Evolutionary conservation across 2,888 invertebrate genomes (phyloP), one percentile per base, ranked within the genome.

Genomic region (Euproctis similis): DNA sequence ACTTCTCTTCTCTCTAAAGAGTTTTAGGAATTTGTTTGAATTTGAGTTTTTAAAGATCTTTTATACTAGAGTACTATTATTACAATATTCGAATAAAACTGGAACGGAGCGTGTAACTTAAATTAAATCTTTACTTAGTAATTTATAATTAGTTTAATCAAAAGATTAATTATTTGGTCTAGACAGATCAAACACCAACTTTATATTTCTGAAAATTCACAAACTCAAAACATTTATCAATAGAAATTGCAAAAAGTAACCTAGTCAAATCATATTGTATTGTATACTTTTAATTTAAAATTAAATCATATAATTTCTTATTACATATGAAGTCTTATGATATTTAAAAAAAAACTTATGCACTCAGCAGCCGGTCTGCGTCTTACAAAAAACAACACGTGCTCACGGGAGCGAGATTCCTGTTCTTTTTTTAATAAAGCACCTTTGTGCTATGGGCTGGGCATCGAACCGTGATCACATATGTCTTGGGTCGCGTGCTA

Each of bases 391-490:
- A 61, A 62, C 35, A 35, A 45, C 59, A 50, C 57, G 61, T 69
- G 70, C 56, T 51, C 64, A 68, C 35, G 54, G 53, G 53, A 64
- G 59, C 70, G 65, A 45, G 58, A 42, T 55, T 72, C 71, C 71
- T 69, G 70, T 45, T 13, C 11, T 59, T 43, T 53, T 57, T 60
- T 52, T 32, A 41, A 35, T 32, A 30, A 46, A 58, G 41, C 50
- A 53, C 65, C 61, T 64, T 60, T 60, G 54, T 56, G 46, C 49
- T 45, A 42, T 46, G 43, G 56, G 47, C 49, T 53, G 48, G 14
- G 40, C 48, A 53, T 28, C 55, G 46, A 56, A 60, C 53, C 61
- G 59, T 62, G 49, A 46, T 59, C 56, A 53, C 48, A 50, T 46
- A 51, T 51, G 53, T 62, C 60, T 65, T 55, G 40, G 61, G 21